Evolutionary conservation across 2,113 vertebrate genomes (phyloP).

Genomic region (Lanius ludovicianus): DNA sequence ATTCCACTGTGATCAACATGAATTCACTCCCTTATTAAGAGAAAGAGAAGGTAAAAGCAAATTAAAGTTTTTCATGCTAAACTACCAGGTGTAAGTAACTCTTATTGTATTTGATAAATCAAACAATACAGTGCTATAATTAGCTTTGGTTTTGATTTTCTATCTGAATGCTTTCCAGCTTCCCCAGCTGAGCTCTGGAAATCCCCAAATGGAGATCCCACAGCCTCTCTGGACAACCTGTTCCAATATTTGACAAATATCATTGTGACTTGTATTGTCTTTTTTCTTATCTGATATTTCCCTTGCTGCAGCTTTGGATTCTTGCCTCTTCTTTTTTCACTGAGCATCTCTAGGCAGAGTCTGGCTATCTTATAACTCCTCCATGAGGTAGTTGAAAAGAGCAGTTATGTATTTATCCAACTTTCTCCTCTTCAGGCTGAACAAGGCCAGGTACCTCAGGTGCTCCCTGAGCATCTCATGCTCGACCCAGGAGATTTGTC

Average conservation of each 20-base stretch:
- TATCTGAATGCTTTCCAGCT: neutral
- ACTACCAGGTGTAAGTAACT: neutral
- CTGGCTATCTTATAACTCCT: neutral
- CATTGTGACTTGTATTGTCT: neutral
- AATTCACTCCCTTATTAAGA: neutral
- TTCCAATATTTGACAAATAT: neutral
- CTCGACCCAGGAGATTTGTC: neutral
- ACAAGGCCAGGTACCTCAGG: neutral
- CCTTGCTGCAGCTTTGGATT: neutral
- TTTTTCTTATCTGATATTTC: neutral
- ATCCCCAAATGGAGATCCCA: neutral
- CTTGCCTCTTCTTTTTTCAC: neutral
- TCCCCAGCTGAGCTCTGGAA: neutral
- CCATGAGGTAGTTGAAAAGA: neutral
- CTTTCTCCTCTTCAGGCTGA: neutral
- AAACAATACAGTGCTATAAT: neutral
- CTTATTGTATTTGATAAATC: neutral
- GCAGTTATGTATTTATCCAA: neutral
- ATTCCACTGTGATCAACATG: neutral
- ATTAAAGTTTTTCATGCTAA: neutral
- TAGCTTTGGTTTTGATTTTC: neutral
- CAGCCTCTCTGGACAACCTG: neutral
- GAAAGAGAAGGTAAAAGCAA: neutral
- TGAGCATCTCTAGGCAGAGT: neutral
- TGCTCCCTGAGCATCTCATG: neutral